These are phyloP conservation scores for Tonatia bakeri DNA, from an alignment of 2,113 vertebrate species.

Conservation along the genomic window DNA sequence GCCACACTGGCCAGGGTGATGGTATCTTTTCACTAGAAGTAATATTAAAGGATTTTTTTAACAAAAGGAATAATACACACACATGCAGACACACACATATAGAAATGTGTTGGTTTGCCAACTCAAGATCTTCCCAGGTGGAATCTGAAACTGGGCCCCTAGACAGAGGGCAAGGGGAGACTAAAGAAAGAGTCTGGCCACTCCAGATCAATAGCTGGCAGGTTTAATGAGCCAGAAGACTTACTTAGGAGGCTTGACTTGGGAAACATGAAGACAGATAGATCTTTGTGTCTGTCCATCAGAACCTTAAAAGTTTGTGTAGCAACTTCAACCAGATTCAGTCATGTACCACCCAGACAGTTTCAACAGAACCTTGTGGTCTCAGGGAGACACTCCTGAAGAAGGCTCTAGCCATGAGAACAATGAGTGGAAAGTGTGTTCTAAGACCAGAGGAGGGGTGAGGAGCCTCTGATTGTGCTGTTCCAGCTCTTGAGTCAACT, in stretches of 20 bases:
- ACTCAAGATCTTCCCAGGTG: not conserved
- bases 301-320: not conserved
- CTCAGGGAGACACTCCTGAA: not conserved
- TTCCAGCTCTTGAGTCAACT: too few species aligned
- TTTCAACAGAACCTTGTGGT: not conserved
- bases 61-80: not conserved
- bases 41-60: not conserved
- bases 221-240: not conserved
- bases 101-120: not conserved
- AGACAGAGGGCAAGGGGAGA: not conserved
- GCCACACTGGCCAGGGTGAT: not conserved
- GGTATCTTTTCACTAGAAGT: not conserved
- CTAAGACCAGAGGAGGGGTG: not conserved
- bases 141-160: not conserved
- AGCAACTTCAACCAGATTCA: not conserved
- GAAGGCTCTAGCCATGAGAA: not conserved
- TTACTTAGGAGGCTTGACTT: not conserved
- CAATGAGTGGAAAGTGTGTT: not conserved
- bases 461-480: too few species aligned
- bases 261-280: not conserved
- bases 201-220: not conserved
- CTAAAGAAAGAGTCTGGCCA: not conserved
- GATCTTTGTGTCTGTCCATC: not conserved
- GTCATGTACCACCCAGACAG: too few species aligned
- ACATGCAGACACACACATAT: not conserved